Evolutionary conservation across 2,113 vertebrate species (phyloP).

Genomic region (Anguilla japonica): DNA sequence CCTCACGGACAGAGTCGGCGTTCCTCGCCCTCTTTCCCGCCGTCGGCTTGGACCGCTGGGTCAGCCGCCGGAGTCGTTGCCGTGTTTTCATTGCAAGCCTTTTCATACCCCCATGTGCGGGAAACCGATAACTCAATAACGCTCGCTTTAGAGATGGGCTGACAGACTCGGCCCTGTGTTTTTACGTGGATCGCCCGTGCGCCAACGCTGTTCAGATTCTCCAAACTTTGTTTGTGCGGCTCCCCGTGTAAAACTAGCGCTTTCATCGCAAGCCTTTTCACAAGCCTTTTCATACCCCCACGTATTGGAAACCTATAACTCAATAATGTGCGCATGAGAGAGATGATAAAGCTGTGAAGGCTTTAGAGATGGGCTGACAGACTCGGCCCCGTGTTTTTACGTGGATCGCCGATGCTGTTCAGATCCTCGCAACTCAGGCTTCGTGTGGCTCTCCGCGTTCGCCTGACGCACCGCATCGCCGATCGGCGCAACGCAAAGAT

Average conservation of each 20-base stretch:
- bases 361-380: background rate
- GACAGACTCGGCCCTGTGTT: background rate
- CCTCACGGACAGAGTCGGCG: background rate
- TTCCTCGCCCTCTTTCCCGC: background rate
- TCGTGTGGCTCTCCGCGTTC: background rate
- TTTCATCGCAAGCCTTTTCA: too few relatives aligned
- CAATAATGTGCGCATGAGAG: background rate
- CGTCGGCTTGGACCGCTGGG: background rate
- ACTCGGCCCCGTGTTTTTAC: background rate
- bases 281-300: too few relatives aligned
- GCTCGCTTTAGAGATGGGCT: background rate
- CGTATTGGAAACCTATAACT: background rate
- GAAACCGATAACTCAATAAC: background rate
- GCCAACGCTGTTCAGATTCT: background rate
- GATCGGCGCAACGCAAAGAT: background rate
- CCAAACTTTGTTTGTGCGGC: background rate
- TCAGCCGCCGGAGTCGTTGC: too few relatives aligned
- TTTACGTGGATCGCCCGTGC: background rate
- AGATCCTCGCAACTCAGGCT: background rate
- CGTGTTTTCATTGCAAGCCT: too few relatives aligned
- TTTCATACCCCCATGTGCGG: too few relatives aligned
- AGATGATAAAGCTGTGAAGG: background rate
- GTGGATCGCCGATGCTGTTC: background rate
- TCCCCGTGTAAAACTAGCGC: too few relatives aligned
- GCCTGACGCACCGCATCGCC: background rate